A percentile compares a stretch with the other conserved stretches of the same genome.
Evolutionary conservation across 2,797 vertebrate species (phyloP).

Genomic region (Peromyscus attwateri): DNA sequence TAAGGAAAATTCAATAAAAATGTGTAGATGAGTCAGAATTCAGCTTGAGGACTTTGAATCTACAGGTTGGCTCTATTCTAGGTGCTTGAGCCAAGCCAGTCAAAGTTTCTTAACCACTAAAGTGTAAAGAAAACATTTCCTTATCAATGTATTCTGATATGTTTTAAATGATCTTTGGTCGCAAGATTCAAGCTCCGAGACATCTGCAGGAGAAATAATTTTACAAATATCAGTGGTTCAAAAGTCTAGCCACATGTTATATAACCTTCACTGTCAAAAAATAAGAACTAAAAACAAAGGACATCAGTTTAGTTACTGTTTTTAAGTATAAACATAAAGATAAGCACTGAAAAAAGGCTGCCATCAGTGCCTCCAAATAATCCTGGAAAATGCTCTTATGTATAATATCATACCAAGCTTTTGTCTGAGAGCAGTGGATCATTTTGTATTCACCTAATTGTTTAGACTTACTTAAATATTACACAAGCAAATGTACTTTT

Average conservation of each 20-base stretch:
- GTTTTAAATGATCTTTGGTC: slow-evolving; percentile 65
- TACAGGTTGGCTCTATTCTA: slow-evolving; percentile 24
- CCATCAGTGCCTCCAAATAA: slow-evolving; percentile 34
- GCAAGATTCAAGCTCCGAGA: slow-evolving; percentile 66
- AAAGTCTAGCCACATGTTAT: slow-evolving; percentile 59
- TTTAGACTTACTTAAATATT: slow-evolving; percentile 75
- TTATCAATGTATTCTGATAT: slow-evolving; percentile 49
- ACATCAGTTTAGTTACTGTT: slow-evolving; percentile 1
- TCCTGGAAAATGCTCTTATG: background rate
- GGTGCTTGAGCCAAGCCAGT: background rate
- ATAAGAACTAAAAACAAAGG: slow-evolving; percentile 11
- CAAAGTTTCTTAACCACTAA: slow-evolving; percentile 48
- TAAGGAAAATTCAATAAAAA: slow-evolving; percentile 57
- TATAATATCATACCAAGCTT: background rate
- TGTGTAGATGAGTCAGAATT: slow-evolving; percentile 52
- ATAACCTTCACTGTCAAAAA: slow-evolving; percentile 71
- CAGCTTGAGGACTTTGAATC: slow-evolving; percentile 35
- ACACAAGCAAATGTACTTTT: slow-evolving; percentile 68
- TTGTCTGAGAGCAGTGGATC: slow-evolving; percentile 16
- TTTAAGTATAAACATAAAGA: background rate
- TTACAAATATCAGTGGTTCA: slow-evolving; percentile 55
- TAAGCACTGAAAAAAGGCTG: background rate
- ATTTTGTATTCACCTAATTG: slow-evolving; percentile 55
- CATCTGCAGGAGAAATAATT: slow-evolving; percentile 53
- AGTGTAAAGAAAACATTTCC: slow-evolving; percentile 13